Percentiles rank a stretch among this genome's conserved stretches.
Evolutionary conservation across 1,140 invertebrate species (phyloP).

Genomic region (Campoletis sonorensis): DNA sequence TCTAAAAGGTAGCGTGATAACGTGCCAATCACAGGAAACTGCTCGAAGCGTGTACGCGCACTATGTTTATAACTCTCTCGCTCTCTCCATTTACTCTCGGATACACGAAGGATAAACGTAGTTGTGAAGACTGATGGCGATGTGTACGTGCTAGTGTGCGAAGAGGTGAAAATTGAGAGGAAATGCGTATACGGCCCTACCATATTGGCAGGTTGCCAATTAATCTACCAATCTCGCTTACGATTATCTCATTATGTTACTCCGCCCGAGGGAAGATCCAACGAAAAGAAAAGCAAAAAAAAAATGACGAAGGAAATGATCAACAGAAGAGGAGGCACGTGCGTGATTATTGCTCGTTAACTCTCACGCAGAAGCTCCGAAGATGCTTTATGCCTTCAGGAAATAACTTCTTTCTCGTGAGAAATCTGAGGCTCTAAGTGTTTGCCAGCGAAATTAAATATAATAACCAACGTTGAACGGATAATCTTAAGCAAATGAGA

Average conservation of each 20-base stretch:
- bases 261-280: conserved; percentile 28
- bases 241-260: conserved; percentile 52
- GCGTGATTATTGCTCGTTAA: conserved; percentile 52
- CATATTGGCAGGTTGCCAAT: conserved; percentile 53
- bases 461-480: conserved; percentile 11
- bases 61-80: neutral
- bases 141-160: neutral
- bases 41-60: conserved; percentile 21
- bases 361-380: neutral
- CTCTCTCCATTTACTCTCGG: conserved; percentile 16
- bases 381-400: neutral
- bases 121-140: neutral
- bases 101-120: conserved; percentile 29
- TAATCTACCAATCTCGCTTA: conserved; percentile 54
- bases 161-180: neutral
- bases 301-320: neutral
- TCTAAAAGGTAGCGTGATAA: conserved; percentile 48
- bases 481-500: neutral
- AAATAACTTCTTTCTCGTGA: conserved; percentile 21
- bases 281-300: neutral
- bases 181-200: conserved; percentile 19
- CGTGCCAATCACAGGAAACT: conserved; percentile 52
- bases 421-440: neutral
- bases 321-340: neutral
- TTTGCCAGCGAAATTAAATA: conserved; percentile 4